phyloP scores from a whole-genome alignment of 2,113 vertebrate species.

The Pollimyrus isidori region DNA sequence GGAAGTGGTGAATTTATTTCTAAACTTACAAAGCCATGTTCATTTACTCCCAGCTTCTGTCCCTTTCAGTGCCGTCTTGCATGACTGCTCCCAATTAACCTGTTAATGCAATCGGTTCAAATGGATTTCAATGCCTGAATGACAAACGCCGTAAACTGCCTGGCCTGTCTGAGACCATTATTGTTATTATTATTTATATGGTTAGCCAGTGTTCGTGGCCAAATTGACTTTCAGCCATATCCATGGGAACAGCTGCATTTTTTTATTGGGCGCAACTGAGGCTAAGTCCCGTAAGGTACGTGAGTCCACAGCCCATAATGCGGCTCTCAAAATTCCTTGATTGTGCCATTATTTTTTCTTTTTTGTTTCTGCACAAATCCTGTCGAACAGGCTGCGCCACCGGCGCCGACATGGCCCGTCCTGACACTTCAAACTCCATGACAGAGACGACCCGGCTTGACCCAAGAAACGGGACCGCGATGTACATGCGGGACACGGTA shows the following conservation, averaged over 20 bases:
- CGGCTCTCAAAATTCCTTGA: background rate
- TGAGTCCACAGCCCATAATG: background rate
- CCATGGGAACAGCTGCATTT: background rate
- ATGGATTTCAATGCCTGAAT: constrained; percentile 9
- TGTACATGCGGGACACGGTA: background rate
- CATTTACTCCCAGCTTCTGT: constrained; percentile 1
- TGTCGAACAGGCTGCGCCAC: background rate
- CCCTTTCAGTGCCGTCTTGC: background rate
- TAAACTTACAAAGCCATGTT: constrained; percentile 6
- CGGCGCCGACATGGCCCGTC: background rate
- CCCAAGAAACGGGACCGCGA: background rate
- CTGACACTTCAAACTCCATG: background rate
- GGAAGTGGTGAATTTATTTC: background rate
- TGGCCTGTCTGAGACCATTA: background rate
- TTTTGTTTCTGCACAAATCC: background rate
- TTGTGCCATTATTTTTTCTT: background rate
- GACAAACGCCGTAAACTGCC: constrained; percentile 3
- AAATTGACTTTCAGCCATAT: background rate
- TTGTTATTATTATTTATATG: constrained; percentile 5
- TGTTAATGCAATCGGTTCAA: constrained; percentile 8
- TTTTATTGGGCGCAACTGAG: background rate
- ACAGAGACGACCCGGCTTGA: background rate
- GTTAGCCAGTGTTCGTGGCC: background rate
- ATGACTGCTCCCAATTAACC: constrained; percentile 9
- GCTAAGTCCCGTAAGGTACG: background rate